Evolutionary conservation across 2,797 vertebrate species (phyloP), one percentile per base, ranked within the genome.

Genomic region (Mus caroli): DNA sequence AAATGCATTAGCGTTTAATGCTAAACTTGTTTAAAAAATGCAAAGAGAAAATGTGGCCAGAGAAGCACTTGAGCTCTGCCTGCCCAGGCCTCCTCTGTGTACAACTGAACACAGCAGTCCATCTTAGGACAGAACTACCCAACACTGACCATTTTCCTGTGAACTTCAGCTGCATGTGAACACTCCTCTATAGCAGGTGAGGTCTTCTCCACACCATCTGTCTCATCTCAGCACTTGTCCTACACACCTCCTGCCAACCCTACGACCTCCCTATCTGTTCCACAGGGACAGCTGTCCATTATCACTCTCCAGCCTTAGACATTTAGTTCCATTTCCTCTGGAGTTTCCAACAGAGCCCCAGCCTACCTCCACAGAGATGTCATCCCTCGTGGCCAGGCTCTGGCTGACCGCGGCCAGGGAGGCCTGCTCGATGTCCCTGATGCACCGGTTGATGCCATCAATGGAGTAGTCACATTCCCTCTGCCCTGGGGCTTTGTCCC

Each of bases 401-500:
- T 99, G 99, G 95, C 99, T 99, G 94, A 99, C 99, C 0, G 99
- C 99, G 0, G 99, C 99, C 0, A 99, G 99, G 0, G 99, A 99
- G 26, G 99, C 99, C 98, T 99, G 99, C 97, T 99, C 99, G 5
- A 99, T 99, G 98, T 99, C 99, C 95, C 99, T 98, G 98, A 99
- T 99, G 98, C 99, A 99, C 78, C 99, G 99, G 98, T 99, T 99
- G 98, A 99, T 99, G 96, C 99, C 99, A 97, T 99, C 99, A 14
- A 99, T 99, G 95, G 99, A 99, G 97, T 99, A 99, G 98, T 99
- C 99, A 77, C 99, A 99, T 95, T 99, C 99, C 52, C 99, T 98
- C 98, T 99, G 99, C 77, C 99, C 99, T 0, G 99, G 99, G 46
- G 99, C 99, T 98, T 99, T 99, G 99, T 99, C 99, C 98, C 99